Evolutionary conservation across 2,888 invertebrate species (phyloP), one percentile per base, ranked within the genome.

Genomic region (Polietes domitor): DNA sequence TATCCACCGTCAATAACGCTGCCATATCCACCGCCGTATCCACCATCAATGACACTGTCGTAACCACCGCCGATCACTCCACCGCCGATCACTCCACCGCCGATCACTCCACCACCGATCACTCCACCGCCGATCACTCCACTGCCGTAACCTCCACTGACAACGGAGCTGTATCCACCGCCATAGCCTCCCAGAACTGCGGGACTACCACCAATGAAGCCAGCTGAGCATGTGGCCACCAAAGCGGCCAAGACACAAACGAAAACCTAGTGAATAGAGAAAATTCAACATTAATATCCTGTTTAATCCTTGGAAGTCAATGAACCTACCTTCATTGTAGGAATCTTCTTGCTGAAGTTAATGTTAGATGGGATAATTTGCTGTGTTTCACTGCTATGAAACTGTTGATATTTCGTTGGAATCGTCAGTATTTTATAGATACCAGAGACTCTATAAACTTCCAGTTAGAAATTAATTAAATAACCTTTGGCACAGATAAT

Each of bases 41-140:
- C 76, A 0, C 89, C 88, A 79, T 89, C 86, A 15, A 89, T 83
- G 1, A 87, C 88, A 77, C 88, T 87, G 1, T 87, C 81, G 55
- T 87, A 87, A 73, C 87, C 86, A 37, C 79, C 81, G 28, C 80
- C 79, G 12, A n/a, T n/a, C n/a, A 55, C 75, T 19, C 41, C 74
- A 1, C 71, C 82, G n/a, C n/a, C n/a, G n/a, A 19, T 61, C 71
- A 15, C 28, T 26, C 15, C 12, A 15, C 15, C 47, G 47, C 0
- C 24, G 24, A 32, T 28, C 17, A 37, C 37, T 12, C 10, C 37
- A 7, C 9, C 12, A 24, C 15, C 61, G 75, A 10, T 37, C 26
- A 83, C 71, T 37, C 6, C 80, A 61, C n/a, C n/a, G n/a, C n/a
- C n/a, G n/a, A n/a, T n/a, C n/a, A n/a, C n/a, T n/a, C n/a, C n/a